These are phyloP conservation scores for Xestia ashworthii DNA, from an alignment of 2,888 invertebrate species.

Conservation along the genomic window DNA sequence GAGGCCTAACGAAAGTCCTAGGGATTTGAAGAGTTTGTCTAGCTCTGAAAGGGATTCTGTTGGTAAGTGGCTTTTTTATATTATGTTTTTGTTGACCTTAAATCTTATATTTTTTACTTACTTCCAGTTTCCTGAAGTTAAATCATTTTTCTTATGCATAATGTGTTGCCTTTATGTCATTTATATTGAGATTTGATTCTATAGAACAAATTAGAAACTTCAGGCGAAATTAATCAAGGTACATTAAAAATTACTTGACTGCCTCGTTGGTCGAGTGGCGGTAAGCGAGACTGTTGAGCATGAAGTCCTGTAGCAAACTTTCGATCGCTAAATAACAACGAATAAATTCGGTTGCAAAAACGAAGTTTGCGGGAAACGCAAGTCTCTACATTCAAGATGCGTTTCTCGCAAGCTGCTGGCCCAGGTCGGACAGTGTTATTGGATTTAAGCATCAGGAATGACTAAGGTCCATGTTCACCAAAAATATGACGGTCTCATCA, in stretches of 20 bases:
- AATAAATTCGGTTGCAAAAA: no score
- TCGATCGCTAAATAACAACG: no score
- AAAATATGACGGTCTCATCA: no score
- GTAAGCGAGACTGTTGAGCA: no score
- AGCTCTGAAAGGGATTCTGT: conserved; percentile 80
- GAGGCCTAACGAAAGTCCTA: conserved; percentile 79
- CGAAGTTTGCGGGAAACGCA: no score
- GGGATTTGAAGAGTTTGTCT: conserved; percentile 77
- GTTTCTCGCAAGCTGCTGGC: no score
- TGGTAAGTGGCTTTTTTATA: conserved; percentile 71
- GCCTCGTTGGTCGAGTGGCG: neutral
- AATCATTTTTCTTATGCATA: neutral
- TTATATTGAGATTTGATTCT: neutral
- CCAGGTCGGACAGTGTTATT: neutral
- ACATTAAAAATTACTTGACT: neutral
- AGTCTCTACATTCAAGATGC: no score
- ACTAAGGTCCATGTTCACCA: neutral
- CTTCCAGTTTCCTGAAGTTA: neutral
- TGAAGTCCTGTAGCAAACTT: neutral
- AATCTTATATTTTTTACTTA: neutral
- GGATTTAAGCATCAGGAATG: neutral
- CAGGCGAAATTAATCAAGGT: neutral
- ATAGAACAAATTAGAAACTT: neutral
- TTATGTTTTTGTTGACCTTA: neutral
- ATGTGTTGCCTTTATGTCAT: neutral